Percentiles rank a stretch among this genome's conserved stretches.
phyloP scores from a whole-genome alignment of 1,140 invertebrate genomes.

The Aleiodes sp. region DNA sequence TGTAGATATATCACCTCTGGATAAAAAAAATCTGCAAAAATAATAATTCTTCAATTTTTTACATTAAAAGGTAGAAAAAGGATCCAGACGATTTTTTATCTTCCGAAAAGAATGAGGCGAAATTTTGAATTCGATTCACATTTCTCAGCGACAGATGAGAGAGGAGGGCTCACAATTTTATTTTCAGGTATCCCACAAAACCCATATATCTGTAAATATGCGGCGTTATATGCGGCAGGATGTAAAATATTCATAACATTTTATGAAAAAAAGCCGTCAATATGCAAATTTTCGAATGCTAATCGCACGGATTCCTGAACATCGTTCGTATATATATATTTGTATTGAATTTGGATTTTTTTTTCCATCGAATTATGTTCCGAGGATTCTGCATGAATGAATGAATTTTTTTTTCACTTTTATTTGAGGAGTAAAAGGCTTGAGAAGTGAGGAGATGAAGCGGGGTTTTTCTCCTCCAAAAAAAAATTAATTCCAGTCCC shows the following conservation, averaged over 20 bases:
- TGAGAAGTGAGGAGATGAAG: too few relatives aligned
- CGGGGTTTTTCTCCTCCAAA: too few relatives aligned
- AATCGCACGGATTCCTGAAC: conserved; percentile 56
- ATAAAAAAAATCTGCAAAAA: conserved; percentile 26
- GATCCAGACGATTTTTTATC: background rate
- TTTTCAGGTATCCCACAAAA: conserved; percentile 1
- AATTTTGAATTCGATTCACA: background rate
- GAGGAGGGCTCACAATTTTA: background rate
- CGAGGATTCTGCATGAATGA: too few relatives aligned
- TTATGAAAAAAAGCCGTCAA: conserved; percentile 64
- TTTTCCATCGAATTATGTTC: conserved; percentile 57
- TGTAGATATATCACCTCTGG: conserved; percentile 24
- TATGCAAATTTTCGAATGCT: conserved; percentile 65
- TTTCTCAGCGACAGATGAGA: background rate
- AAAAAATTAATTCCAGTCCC: too few relatives aligned
- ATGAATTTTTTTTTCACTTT: too few relatives aligned
- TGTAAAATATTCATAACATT: conserved; percentile 67
- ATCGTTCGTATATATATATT: conserved; percentile 45
- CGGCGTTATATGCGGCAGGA: conserved; percentile 24
- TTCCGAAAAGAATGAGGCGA: background rate
- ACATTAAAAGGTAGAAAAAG: too few relatives aligned
- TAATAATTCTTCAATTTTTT: too few relatives aligned
- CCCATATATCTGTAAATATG: conserved; percentile 6
- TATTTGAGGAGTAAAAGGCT: too few relatives aligned
- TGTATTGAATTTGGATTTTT: background rate